phyloP scores from a whole-genome alignment of 2,113 vertebrate species.

The Fulica atra region DNA sequence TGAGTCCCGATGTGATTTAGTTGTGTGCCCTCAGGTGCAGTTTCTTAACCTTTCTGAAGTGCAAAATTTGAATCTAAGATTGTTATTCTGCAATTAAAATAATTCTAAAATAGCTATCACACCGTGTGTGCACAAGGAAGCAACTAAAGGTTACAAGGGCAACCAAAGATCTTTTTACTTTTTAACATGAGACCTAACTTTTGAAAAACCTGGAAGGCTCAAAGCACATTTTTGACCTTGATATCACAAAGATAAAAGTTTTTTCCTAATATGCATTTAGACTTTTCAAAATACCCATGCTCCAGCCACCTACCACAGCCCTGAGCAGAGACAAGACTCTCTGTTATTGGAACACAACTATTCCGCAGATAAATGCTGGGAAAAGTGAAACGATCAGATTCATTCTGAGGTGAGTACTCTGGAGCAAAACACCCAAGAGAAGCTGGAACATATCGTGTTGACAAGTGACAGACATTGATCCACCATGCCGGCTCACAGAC shows the following conservation, averaged over 20 bases:
- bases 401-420: background rate
- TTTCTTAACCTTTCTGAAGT: slow-evolving; percentile 36
- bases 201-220: background rate
- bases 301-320: background rate
- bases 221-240: background rate
- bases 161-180: background rate
- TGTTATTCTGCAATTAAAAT: slow-evolving; percentile 51
- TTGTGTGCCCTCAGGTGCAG: background rate
- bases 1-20: background rate
- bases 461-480: background rate
- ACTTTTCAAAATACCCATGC: background rate
- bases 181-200: background rate
- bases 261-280: background rate
- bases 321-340: background rate
- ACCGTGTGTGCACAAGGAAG: background rate
- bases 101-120: background rate
- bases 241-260: background rate
- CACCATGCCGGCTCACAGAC: background rate
- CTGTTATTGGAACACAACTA: background rate
- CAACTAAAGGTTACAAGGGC: background rate
- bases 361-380: background rate
- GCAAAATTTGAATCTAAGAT: background rate
- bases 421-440: background rate
- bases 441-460: accelerated
- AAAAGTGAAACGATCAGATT: background rate